Evolutionary conservation across 2,797 vertebrate genomes (phyloP).

Genomic region (Tenualosa thibaudeaui): DNA sequence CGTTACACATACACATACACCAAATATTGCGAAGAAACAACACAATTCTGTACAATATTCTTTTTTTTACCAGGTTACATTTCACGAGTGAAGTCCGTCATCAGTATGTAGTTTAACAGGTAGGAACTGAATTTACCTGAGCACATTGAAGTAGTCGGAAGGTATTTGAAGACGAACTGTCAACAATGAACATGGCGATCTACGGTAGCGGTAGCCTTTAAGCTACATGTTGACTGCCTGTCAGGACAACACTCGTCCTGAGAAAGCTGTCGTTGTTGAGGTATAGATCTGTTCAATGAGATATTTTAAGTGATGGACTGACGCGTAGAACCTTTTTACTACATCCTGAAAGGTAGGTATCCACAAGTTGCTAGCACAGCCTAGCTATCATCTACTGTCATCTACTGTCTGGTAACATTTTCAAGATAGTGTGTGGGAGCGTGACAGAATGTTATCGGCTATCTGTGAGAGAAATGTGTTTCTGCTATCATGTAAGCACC

Average conservation of each 20-base stretch:
- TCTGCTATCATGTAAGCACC: too few relatives aligned
- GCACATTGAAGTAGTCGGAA: slow-evolving; percentile 44
- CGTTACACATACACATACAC: too few relatives aligned
- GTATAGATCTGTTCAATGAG: not conserved
- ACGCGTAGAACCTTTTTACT: not conserved
- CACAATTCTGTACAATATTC: not conserved
- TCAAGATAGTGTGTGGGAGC: not conserved
- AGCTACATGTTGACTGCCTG: not conserved
- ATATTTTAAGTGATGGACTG: not conserved
- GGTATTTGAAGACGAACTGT: slow-evolving; percentile 56
- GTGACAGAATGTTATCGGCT: not conserved
- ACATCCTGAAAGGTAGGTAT: not conserved
- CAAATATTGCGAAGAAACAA: not conserved
- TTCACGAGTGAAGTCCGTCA: not conserved
- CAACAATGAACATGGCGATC: slow-evolving; percentile 63
- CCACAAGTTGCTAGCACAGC: not conserved
- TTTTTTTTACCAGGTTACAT: not conserved
- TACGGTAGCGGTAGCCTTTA: not conserved
- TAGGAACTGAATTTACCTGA: not conserved
- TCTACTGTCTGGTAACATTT: not conserved
- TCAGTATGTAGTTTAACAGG: not conserved
- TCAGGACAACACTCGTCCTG: not conserved
- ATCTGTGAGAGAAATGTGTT: not conserved
- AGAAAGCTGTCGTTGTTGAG: not conserved
- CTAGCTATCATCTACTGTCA: not conserved